Conservation (phyloP, 2,113 vertebrate species). For the Poeciliopsis occidentalis region DNA sequence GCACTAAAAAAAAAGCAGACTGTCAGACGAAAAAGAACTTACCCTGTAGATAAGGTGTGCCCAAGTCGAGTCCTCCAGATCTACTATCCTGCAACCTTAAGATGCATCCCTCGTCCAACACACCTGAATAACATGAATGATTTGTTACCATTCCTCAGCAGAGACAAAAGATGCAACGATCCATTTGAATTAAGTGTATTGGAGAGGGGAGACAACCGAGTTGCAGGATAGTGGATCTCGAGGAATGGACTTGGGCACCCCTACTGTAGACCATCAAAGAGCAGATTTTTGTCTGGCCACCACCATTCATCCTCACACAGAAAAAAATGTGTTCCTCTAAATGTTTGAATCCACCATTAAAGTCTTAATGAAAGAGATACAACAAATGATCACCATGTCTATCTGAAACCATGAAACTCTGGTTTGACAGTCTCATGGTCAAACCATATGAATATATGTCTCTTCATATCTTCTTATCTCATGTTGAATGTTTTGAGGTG, state of each 20-base stretch:
- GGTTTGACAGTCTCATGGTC: neutral
- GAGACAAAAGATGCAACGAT: too few species aligned
- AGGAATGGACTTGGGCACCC: too few species aligned
- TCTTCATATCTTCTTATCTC: neutral
- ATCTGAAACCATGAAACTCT: neutral
- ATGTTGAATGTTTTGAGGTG: neutral
- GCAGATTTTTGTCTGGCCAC: neutral
- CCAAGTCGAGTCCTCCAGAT: too few species aligned
- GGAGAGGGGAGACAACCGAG: too few species aligned
- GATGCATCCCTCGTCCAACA: too few species aligned
- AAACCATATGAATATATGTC: too few species aligned
- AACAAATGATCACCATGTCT: neutral
- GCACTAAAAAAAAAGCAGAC: neutral
- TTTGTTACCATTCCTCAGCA: too few species aligned
- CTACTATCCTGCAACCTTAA: too few species aligned
- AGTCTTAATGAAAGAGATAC: neutral
- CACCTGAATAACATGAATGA: too few species aligned
- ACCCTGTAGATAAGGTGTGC: neutral
- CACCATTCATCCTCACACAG: neutral
- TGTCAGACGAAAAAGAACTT: neutral
- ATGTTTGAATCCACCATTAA: neutral
- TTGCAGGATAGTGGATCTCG: too few species aligned
- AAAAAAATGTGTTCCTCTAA: neutral
- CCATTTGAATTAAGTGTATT: too few species aligned
- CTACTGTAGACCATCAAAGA: neutral